Evolutionary conservation across 1,140 invertebrate species (phyloP).

Genomic region (Caenorhabditis brenneri): DNA sequence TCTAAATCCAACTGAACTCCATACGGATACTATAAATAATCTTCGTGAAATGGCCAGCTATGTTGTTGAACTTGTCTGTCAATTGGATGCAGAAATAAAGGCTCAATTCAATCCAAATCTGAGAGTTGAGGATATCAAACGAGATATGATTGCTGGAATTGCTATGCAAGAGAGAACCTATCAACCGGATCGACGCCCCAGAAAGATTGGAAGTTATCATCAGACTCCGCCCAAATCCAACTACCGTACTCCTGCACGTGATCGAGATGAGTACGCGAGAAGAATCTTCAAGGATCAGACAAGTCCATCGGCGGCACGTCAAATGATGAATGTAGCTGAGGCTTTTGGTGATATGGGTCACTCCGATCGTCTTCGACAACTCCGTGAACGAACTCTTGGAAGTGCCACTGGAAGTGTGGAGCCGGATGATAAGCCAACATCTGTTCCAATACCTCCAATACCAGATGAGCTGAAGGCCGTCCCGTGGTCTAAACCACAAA

Average conservation of each 20-base stretch:
- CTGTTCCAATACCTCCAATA: neutral
- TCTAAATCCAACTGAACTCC: neutral
- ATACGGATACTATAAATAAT: neutral
- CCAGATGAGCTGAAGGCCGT: neutral
- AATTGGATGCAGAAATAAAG: neutral
- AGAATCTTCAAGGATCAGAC: neutral
- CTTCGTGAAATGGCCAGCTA: conserved; percentile 17
- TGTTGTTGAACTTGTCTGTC: neutral
- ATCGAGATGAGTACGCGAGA: neutral
- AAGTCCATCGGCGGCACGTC: neutral
- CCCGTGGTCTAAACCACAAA: neutral
- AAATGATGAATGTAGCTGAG: neutral
- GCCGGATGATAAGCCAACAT: neutral
- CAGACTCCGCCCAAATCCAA: neutral
- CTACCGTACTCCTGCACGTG: neutral
- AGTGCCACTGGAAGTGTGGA: neutral
- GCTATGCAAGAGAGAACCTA: neutral
- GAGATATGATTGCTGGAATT: conserved; percentile 28
- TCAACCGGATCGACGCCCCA: conserved; percentile 1
- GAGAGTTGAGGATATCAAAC: neutral
- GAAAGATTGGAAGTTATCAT: neutral
- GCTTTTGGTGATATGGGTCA: neutral
- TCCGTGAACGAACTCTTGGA: neutral
- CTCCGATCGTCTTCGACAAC: neutral
- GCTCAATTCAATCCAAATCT: neutral